phyloP scores from a whole-genome alignment of 2,888 invertebrate genomes.

The Latrodectus hesperus region DNA sequence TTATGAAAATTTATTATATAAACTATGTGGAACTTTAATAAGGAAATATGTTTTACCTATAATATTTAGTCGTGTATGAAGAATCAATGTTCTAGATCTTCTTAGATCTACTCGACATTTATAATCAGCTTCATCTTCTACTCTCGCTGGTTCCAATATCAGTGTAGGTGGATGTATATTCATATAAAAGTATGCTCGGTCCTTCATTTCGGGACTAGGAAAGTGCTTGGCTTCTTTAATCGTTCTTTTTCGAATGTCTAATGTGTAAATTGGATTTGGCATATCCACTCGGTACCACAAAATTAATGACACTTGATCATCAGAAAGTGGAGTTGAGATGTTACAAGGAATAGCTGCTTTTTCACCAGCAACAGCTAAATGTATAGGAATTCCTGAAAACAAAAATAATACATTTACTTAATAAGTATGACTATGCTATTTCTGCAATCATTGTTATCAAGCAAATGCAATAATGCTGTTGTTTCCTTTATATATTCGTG shows the following conservation, averaged over 20 bases:
- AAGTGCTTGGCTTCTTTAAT: constrained; percentile 68
- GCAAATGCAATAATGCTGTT: too few species aligned
- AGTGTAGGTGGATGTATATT: constrained; percentile 58
- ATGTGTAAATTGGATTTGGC: constrained; percentile 68
- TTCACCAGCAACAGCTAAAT: constrained; percentile 67
- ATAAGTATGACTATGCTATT: too few species aligned
- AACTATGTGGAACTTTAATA: too few species aligned
- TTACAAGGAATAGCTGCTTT: constrained; percentile 66
- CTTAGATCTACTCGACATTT: constrained; percentile 67
- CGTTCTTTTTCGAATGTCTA: constrained; percentile 65
- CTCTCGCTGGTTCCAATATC: constrained; percentile 54
- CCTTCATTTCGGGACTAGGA: constrained; percentile 58
- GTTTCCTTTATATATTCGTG: too few species aligned
- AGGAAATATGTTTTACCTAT: constrained; percentile 42
- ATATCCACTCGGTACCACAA: constrained; percentile 68
- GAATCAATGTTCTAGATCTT: constrained; percentile 65
- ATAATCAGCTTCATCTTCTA: constrained; percentile 67
- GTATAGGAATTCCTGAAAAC: constrained; percentile 44
- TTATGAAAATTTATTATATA: too few species aligned
- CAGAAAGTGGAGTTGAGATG: constrained; percentile 59
- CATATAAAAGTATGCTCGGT: constrained; percentile 66
- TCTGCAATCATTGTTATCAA: too few species aligned
- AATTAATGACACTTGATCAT: constrained; percentile 66
- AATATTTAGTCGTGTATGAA: constrained; percentile 60
- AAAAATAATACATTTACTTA: not conserved